Base-by-base conservation (phyloP, 2,888 invertebrate genomes). In the Anagyrus pseudococci region DNA sequence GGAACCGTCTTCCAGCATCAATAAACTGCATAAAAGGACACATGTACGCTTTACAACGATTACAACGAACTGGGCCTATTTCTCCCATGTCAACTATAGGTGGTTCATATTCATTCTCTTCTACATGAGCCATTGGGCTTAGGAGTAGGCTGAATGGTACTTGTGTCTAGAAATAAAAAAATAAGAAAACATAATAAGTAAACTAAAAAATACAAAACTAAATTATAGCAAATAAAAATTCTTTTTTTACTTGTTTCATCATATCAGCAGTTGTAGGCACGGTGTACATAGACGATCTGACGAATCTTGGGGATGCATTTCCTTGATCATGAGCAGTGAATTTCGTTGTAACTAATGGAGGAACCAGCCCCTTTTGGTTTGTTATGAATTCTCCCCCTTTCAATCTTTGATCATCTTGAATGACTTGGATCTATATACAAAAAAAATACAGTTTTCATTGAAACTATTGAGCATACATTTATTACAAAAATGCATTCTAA, bases 21-120 rank as follows among this genome's bases (percentile, higher is more conserved):
- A 96, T 88, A 79, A 99, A 99, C 82, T 96, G 94, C 98, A 99
- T 99, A 77, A 90, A 94, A 2, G 99, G 97, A 72, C 95, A 95
- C 94, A 99, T 98, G 84, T 99, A 99, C 0, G 98, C 98, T 83
- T 99, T 99, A 84, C 99, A 99, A 58, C 99, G 88, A 71, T 91
- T 87, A 78, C 99, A 99, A 10, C 99, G 88, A 50, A 99, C 94
- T 1, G 99, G 99, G 2, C 98, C 99, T 75, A 88, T 77, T 65
- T 94, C 92, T 1, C 97, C 96, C 79, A 96, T 92, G 83, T 98
- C 93, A 3, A 97, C 89, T 41, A 98, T 87, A 0, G 97, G 96
- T 1, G 94, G 92, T 62, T 89, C 87, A 68, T 85, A 86, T 78
- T 94, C 94, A 15, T 86, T 85, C 29, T 86, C 89, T 0, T 85